These are phyloP conservation scores for Augochlorella aurata DNA, from an alignment of 2,888 invertebrate species.

Conservation along the genomic window DNA sequence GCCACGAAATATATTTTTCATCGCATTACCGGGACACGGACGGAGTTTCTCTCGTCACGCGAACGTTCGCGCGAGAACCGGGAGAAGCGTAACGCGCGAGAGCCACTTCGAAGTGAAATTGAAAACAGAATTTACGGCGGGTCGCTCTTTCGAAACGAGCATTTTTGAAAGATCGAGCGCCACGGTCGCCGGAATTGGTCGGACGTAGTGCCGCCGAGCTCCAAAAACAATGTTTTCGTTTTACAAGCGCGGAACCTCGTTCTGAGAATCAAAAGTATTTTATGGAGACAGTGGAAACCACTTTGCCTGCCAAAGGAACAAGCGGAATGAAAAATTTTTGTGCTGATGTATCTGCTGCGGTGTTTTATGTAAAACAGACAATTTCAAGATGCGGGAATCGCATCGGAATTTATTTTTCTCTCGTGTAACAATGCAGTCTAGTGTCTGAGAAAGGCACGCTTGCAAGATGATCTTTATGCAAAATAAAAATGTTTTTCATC, in stretches of 20 bases:
- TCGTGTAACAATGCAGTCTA: too few species aligned
- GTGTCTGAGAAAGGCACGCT: too few species aligned
- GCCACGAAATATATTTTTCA: not conserved
- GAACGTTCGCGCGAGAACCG: not conserved
- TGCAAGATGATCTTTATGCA: too few species aligned
- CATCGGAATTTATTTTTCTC: too few species aligned
- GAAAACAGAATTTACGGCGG: slow-evolving; percentile 21
- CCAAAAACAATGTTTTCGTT: not conserved
- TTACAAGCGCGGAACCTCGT: not conserved
- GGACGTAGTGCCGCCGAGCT: not conserved
- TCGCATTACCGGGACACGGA: not conserved
- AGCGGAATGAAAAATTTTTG: too few species aligned
- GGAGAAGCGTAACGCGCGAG: not conserved
- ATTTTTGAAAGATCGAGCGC: slow-evolving; percentile 2
- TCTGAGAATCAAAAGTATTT: not conserved
- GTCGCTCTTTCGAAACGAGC: not conserved
- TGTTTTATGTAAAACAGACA: too few species aligned
- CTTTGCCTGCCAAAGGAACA: not conserved
- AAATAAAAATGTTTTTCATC: too few species aligned
- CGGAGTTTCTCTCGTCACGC: not conserved
- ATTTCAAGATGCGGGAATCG: too few species aligned
- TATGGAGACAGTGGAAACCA: not conserved
- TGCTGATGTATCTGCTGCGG: too few species aligned
- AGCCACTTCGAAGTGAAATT: slow-evolving; percentile 23
- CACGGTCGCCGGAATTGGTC: not conserved